phyloP scores from a whole-genome alignment of 1,140 invertebrate genomes.

The Macrosteles quadrilineatus region DNA sequence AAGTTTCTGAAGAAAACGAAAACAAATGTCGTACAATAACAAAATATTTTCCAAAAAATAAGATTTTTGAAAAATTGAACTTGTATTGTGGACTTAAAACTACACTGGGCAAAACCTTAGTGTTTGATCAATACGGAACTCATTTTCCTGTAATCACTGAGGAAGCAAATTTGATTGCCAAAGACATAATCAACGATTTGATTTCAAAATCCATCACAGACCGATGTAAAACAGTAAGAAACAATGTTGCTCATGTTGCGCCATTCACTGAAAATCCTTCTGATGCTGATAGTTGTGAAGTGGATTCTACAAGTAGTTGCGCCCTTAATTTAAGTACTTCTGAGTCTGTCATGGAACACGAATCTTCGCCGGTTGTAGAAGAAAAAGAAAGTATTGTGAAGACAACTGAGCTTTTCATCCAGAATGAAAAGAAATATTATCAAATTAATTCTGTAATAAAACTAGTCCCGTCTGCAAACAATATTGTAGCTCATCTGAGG shows the following conservation, averaged over 20 bases:
- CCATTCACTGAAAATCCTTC: too few species aligned
- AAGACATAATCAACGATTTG: too few species aligned
- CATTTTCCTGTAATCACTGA: background rate
- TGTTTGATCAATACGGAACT: conserved; percentile 9
- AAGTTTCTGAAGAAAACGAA: background rate
- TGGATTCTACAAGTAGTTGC: too few species aligned
- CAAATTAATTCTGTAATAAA: background rate
- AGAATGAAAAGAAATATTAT: conserved; percentile 3
- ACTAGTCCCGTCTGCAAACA: background rate
- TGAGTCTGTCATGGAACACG: too few species aligned
- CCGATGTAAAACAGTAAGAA: too few species aligned
- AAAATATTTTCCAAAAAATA: background rate
- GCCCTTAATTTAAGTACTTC: too few species aligned
- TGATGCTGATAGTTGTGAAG: too few species aligned
- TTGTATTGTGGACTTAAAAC: background rate
- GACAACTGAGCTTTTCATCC: conserved; percentile 7
- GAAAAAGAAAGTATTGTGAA: too few species aligned
- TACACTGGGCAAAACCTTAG: background rate
- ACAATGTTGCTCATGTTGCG: too few species aligned
- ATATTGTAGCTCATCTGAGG: background rate
- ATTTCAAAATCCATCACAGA: too few species aligned
- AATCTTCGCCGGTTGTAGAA: too few species aligned
- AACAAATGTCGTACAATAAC: background rate
- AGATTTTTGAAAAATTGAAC: background rate
- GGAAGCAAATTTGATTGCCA: background rate